Evolutionary conservation across 2,888 invertebrate genomes (phyloP).

Genomic region (Helobdella robusta): DNA sequence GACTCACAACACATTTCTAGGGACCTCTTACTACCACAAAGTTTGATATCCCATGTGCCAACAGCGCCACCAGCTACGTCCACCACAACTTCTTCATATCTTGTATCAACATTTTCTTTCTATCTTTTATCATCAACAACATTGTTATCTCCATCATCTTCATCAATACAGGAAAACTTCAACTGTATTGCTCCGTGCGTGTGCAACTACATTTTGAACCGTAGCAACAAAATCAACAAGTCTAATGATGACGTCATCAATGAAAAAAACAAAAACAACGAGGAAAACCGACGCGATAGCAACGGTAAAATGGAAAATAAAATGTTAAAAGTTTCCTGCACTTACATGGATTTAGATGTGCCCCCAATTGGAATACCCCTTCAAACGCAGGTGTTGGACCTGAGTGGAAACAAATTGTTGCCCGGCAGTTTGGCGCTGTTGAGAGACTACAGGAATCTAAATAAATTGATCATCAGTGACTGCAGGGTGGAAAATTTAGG

Average conservation of each 20-base stretch:
- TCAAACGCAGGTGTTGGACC: conserved; percentile 27
- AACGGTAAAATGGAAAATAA: too few relatives aligned
- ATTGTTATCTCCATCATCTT: too few relatives aligned
- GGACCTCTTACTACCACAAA: too few relatives aligned
- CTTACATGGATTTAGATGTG: conserved; percentile 22
- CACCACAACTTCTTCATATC: too few relatives aligned
- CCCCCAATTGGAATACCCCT: conserved; percentile 31
- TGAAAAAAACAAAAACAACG: neutral
- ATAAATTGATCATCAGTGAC: conserved; percentile 25
- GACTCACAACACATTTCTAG: too few relatives aligned
- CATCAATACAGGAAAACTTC: too few relatives aligned
- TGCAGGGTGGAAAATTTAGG: conserved; percentile 23
- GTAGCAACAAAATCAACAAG: neutral
- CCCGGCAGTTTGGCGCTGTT: conserved; percentile 26
- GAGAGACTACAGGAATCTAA: conserved; percentile 24
- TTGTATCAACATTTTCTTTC: too few relatives aligned
- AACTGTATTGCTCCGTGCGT: too few relatives aligned
- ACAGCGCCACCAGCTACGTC: too few relatives aligned
- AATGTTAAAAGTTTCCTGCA: conserved; percentile 31
- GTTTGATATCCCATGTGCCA: too few relatives aligned
- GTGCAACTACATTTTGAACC: neutral
- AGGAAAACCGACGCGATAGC: neutral
- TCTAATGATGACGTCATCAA: neutral
- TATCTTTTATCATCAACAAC: too few relatives aligned
- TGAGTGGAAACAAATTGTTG: conserved; percentile 30